These are phyloP conservation scores for Theristicus caerulescens DNA, from an alignment of 2,113 vertebrate species.

Conservation along the genomic window DNA sequence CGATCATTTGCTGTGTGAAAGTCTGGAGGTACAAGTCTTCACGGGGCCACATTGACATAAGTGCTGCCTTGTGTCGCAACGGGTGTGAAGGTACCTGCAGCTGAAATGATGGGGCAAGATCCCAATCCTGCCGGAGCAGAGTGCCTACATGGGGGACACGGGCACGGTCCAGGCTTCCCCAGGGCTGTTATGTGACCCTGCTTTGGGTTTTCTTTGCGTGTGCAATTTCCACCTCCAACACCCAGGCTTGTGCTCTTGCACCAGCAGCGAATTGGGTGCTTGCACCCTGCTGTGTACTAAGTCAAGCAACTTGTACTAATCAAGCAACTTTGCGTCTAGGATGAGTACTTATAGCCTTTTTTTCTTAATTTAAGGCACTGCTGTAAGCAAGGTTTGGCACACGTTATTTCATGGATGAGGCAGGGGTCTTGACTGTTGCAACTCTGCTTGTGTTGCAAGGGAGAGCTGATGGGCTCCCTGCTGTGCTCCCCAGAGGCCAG, in stretches of 20 bases:
- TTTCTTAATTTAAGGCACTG: not conserved
- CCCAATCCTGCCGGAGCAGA: not conserved
- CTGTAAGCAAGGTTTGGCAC: not conserved
- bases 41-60: not conserved
- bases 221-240: not conserved
- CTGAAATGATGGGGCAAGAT: not conserved
- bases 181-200: not conserved
- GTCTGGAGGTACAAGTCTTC: not conserved
- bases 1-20: not conserved
- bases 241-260: fast-evolving
- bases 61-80: not conserved
- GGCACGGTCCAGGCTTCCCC: fast-evolving
- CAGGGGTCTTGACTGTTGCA: not conserved
- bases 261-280: fast-evolving
- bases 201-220: fast-evolving
- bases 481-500: not conserved
- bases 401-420: not conserved
- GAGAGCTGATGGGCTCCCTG: not conserved
- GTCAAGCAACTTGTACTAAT: fast-evolving
- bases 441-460: not conserved
- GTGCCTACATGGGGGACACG: fast-evolving
- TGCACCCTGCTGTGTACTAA: fast-evolving
- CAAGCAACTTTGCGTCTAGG: fast-evolving
- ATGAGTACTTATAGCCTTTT: not conserved
- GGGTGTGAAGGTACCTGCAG: not conserved